These are phyloP conservation scores for Boleophthalmus pectinirostris DNA, from an alignment of 2,113 vertebrate genomes.

Conservation along the genomic window DNA sequence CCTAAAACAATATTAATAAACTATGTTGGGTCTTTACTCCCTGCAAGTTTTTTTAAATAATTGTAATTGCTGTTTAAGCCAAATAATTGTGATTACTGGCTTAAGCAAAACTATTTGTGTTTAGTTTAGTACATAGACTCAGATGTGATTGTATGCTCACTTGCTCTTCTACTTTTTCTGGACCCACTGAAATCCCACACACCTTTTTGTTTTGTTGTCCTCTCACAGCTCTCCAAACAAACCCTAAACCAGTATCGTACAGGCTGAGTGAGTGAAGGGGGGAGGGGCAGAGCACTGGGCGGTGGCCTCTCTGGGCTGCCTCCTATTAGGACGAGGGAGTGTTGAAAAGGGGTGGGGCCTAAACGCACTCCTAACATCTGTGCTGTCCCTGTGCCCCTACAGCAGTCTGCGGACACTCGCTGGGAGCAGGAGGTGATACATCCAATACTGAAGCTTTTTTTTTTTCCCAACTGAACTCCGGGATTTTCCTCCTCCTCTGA, in stretches of 20 bases:
- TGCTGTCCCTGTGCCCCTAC: slow-evolving; percentile 67
- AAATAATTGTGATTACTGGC: too few relatives aligned
- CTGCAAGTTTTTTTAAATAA: too few relatives aligned
- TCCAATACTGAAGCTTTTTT: slow-evolving; percentile 9
- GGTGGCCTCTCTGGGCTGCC: slow-evolving; percentile 52
- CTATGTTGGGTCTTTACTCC: too few relatives aligned
- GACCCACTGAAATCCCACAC: slow-evolving; percentile 8
- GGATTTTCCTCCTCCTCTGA: slow-evolving; percentile 50
- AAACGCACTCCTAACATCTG: slow-evolving; percentile 77
- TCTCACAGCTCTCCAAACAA: slow-evolving; percentile 60
- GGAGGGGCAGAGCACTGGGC: slow-evolving; percentile 48
- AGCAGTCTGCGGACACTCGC: slow-evolving; percentile 65
- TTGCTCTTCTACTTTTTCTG: not conserved
- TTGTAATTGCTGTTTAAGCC: too few relatives aligned
- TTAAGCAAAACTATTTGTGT: too few relatives aligned
- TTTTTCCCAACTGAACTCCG: not conserved
- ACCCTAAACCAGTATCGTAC: slow-evolving; percentile 54
- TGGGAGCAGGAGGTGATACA: slow-evolving; percentile 39
- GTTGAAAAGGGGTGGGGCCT: slow-evolving; percentile 79
- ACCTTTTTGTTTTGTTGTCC: slow-evolving; percentile 42
- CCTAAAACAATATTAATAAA: too few relatives aligned
- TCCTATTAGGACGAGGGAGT: slow-evolving; percentile 75
- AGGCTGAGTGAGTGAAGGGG: slow-evolving; percentile 13
- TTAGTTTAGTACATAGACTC: not conserved
- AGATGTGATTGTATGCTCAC: not conserved